Evolutionary conservation across 1,140 invertebrate species (phyloP).

Genomic region (Babylonia areolata): DNA sequence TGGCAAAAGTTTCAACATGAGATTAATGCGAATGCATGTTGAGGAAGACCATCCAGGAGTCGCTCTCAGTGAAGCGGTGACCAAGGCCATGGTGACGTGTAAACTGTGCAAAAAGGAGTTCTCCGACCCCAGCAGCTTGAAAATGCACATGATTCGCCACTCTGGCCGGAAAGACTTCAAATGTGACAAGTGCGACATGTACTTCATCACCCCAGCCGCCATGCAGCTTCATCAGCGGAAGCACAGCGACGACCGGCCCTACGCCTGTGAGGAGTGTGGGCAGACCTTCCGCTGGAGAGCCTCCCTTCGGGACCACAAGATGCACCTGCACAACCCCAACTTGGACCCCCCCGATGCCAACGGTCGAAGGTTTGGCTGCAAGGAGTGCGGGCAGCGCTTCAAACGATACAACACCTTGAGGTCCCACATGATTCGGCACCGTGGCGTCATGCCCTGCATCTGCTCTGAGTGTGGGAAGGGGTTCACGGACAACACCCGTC

Average conservation of each 20-base stretch:
- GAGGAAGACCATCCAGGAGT: not conserved
- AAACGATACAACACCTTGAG: not conserved
- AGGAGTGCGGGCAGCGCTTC: not conserved
- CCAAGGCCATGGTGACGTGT: not conserved
- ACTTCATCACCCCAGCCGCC: not conserved
- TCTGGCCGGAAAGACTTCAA: not conserved
- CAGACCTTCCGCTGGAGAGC: slow-evolving; percentile 13
- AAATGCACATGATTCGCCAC: slow-evolving; percentile 4
- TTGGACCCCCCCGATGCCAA: not conserved
- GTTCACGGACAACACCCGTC: not conserved
- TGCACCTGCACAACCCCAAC: not conserved
- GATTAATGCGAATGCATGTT: not conserved
- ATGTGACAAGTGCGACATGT: slow-evolving; percentile 2
- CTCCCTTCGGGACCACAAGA: not conserved
- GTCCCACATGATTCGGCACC: not conserved
- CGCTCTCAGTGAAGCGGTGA: not conserved
- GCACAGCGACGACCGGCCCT: not conserved
- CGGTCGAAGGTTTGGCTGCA: not conserved
- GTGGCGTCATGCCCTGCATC: slow-evolving; percentile 2
- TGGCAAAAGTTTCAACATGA: not conserved
- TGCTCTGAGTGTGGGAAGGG: slow-evolving; percentile 15
- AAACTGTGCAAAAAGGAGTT: not conserved
- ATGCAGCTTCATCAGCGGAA: not conserved
- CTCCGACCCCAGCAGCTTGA: not conserved
- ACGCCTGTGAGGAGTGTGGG: not conserved